Base-by-base conservation (phyloP, 2,113 vertebrate species). In the Glareola pratincola region DNA sequence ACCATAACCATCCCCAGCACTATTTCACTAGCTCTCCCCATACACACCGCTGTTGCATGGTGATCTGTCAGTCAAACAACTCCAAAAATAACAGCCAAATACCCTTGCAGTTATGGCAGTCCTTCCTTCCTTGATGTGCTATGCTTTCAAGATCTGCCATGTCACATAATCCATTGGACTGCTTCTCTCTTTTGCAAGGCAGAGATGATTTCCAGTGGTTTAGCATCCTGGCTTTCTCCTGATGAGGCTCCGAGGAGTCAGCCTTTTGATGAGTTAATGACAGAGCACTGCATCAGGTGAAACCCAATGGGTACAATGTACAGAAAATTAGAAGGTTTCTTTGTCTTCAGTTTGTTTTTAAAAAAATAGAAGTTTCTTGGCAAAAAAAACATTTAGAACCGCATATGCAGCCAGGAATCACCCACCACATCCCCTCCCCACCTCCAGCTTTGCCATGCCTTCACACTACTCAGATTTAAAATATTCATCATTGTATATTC, bases 71-170 rank as follows among this genome's bases (percentile, higher is more conserved):
- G 43, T 94, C 93, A 94, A 88, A 54, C 18, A 59, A 54, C 66
- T 54, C 91, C 85, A 95, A 97, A 96, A 97, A 93, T 93, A 97
- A 92, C 69, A 94, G 39, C 79, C 54, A 86, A 92, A 85, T 80
- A 50, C 50, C 64, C 80, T 80, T 24, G 36, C 73, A 91, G 43
- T 94, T 85, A 84, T 37, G 30, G 62, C 83, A 59, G 43, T 80
- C 80, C 77, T 79, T 79, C 76, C 82, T 74, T 75, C 68, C 84
- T 89, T 87, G 72, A 63, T 57, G 54, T 30, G 34, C 59, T 92
- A 1, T 32, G n/a, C 90, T 96, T 95, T 95, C 90, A 94, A 91
- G 84, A 75, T n/a, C 71, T 89, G 76, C 89, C 88, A 91, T 30
- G 60, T 83, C 92, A 85, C 74, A 85, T 47, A 90, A 77, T 48